Percentiles rank a stretch among this genome's conserved stretches.
Evolutionary conservation across 1,140 invertebrate species (phyloP).

Genomic region (Cotesia chilonis): DNA sequence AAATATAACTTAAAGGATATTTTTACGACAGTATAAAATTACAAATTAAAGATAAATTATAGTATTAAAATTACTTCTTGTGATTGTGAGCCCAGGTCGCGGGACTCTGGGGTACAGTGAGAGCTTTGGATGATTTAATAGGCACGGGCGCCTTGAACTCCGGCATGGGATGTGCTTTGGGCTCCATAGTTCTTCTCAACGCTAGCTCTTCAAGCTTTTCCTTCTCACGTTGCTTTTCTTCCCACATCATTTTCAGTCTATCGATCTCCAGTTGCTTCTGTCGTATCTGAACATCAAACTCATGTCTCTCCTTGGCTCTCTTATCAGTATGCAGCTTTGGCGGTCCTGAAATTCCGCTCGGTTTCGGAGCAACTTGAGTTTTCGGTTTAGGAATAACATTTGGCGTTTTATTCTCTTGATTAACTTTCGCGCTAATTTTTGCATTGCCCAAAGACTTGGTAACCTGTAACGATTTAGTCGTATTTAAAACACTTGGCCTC

Average conservation of each 20-base stretch:
- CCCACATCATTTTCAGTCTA: constrained; percentile 31
- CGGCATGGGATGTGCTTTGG: constrained; percentile 6
- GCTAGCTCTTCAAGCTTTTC: constrained; percentile 39
- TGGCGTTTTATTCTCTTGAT: constrained; percentile 12
- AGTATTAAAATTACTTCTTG: too few relatives aligned
- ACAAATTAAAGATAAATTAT: too few relatives aligned
- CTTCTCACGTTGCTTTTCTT: constrained; percentile 34
- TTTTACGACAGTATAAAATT: too few relatives aligned
- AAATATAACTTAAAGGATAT: too few relatives aligned
- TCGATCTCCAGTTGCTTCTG: constrained; percentile 42
- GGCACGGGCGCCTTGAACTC: constrained; percentile 18
- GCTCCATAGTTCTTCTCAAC: constrained; percentile 27
- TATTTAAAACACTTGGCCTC: neutral
- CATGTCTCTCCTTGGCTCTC: constrained; percentile 41
- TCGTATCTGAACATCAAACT: constrained; percentile 43
- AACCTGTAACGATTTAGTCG: neutral
- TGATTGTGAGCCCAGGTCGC: neutral
- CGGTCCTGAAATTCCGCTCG: neutral
- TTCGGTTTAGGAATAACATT: constrained; percentile 3
- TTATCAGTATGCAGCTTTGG: constrained; percentile 41
- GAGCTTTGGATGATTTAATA: neutral
- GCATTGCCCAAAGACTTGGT: neutral
- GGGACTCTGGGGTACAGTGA: constrained; percentile 13
- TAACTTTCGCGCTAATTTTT: neutral
- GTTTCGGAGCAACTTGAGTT: neutral